Percentiles rank a stretch among this genome's conserved stretches.
These are phyloP conservation scores for Conus betulinus DNA, from an alignment of 1,140 invertebrate species.

Conservation along the genomic window DNA sequence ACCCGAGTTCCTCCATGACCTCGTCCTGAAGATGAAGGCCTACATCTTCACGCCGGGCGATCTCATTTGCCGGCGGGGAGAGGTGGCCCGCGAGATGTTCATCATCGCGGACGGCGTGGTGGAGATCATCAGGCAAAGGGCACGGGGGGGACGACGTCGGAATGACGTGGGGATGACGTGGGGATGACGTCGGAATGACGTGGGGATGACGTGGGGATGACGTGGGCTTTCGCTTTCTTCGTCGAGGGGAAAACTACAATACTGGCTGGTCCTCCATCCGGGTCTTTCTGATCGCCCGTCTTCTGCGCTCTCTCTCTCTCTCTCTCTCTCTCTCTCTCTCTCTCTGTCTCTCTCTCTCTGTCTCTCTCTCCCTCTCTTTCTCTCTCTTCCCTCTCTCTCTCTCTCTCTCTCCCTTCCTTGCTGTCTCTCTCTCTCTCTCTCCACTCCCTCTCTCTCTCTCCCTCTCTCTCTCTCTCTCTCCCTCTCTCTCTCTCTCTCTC, in stretches of 20 bases:
- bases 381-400: too few species aligned
- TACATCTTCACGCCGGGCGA: conserved; percentile 98
- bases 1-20: conserved; percentile 96
- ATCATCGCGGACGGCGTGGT: conserved; percentile 98
- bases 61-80: conserved; percentile 95
- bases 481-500: too few species aligned
- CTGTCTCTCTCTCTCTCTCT: too few species aligned
- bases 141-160: too few species aligned
- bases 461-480: too few species aligned
- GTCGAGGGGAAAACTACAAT: too few species aligned
- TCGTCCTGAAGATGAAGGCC: conserved; percentile 98
- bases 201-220: too few species aligned
- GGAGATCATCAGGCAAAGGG: conserved; percentile 85
- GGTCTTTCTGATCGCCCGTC: neutral
- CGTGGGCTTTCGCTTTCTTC: too few species aligned
- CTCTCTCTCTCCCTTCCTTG: too few species aligned
- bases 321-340: neutral
- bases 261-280: too few species aligned
- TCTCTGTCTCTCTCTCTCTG: neutral
- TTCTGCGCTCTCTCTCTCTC: neutral
- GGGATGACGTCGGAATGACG: neutral
- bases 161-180: neutral
- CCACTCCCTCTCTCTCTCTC: too few species aligned
- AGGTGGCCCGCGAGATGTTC: conserved; percentile 98
- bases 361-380: neutral